Evolutionary conservation across 1,140 invertebrate species (phyloP).

Genomic region (Zaprionus lachaisei): DNA sequence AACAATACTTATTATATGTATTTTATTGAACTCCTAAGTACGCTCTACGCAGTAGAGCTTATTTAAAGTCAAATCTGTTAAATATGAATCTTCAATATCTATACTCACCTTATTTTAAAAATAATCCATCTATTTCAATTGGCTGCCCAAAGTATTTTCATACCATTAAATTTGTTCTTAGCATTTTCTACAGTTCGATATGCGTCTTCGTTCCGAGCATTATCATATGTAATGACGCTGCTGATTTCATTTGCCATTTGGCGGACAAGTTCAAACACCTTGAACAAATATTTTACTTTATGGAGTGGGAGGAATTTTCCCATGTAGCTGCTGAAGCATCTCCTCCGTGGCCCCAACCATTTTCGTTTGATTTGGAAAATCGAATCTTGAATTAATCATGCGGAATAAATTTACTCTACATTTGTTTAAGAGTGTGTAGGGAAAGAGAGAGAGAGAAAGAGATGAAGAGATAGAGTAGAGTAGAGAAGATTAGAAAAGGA

Average conservation of each 20-base stretch:
- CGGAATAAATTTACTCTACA: slow-evolving; percentile 62
- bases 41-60: too few relatives aligned
- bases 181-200: slow-evolving; percentile 8
- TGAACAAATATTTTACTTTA: slow-evolving; percentile 59
- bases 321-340: background rate
- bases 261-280: slow-evolving; percentile 49
- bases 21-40: too few relatives aligned
- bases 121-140: slow-evolving; percentile 21
- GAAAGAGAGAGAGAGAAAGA: background rate
- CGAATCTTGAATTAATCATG: slow-evolving; percentile 69
- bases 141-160: slow-evolving; percentile 35
- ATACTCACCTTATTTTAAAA: slow-evolving; percentile 3
- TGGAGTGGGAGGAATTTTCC: background rate
- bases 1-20: background rate
- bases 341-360: background rate
- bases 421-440: slow-evolving; percentile 17
- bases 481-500: too few relatives aligned
- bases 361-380: slow-evolving; percentile 41
- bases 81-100: background rate
- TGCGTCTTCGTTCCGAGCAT: slow-evolving; percentile 27
- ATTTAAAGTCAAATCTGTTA: background rate
- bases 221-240: slow-evolving; percentile 65
- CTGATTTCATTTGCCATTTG: slow-evolving; percentile 46
- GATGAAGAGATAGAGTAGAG: background rate
- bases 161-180: slow-evolving; percentile 43